Percentiles rank a stretch among this genome's conserved stretches.
phyloP scores from a whole-genome alignment of 2,113 vertebrate genomes.

The Rhipidura dahli region DNA sequence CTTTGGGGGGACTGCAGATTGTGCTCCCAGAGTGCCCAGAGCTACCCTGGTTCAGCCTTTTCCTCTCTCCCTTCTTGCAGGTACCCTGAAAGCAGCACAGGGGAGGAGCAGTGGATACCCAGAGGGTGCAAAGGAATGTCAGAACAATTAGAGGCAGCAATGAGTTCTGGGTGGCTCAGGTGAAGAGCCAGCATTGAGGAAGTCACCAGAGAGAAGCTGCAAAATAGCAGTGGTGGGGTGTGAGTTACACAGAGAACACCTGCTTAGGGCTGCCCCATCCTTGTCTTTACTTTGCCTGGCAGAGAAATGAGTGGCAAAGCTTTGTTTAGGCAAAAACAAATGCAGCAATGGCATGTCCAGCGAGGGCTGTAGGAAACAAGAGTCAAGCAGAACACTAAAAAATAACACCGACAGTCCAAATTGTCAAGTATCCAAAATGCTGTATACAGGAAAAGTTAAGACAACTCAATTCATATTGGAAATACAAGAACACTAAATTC shows the following conservation, averaged over 20 bases:
- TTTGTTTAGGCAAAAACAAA: background rate
- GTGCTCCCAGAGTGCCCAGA: background rate
- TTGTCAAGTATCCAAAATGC: slow-evolving; percentile 58
- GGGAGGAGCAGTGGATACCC: background rate
- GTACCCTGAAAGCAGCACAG: slow-evolving; percentile 3
- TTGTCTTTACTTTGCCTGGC: background rate
- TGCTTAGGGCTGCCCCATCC: background rate
- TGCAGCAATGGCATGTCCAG: slow-evolving; percentile 57
- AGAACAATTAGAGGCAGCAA: background rate
- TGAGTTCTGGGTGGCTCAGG: background rate
- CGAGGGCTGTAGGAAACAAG: background rate
- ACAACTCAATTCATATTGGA: slow-evolving; percentile 47
- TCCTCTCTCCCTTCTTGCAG: background rate
- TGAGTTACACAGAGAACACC: background rate
- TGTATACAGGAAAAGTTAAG: slow-evolving; percentile 61
- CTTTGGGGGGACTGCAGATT: background rate
- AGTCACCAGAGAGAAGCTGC: background rate
- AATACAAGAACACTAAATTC: slow-evolving; percentile 41
- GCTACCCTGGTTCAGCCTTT: background rate
- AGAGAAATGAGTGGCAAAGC: background rate
- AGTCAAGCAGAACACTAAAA: slow-evolving; percentile 30
- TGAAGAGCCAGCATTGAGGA: background rate
- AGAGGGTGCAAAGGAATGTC: slow-evolving; percentile 11
- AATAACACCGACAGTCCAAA: slow-evolving; percentile 30
- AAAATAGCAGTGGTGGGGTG: background rate